A percentile compares a stretch with the other conserved stretches of the same genome.
These are phyloP conservation scores for Phaedon cochleariae DNA, from an alignment of 2,888 invertebrate genomes.

Conservation along the genomic window DNA sequence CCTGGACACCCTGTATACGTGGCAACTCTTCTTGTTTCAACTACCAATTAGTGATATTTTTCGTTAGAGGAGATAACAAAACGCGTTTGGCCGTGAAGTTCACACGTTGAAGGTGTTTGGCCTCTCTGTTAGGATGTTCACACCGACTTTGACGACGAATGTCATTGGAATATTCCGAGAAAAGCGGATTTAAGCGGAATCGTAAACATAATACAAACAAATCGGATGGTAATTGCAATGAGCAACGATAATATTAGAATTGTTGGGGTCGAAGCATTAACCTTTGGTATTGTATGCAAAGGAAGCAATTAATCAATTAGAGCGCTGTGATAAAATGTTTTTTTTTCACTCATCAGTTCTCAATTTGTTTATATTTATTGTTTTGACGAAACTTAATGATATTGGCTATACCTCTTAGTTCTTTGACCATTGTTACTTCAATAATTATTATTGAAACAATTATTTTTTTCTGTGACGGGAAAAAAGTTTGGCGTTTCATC, in stretches of 20 bases:
- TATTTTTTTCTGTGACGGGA: no score
- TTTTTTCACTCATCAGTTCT: not conserved
- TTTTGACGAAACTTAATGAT: not conserved
- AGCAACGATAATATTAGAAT: not conserved
- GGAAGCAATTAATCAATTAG: not conserved
- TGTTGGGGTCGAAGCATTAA: not conserved
- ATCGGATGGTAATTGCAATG: not conserved
- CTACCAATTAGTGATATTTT: no score
- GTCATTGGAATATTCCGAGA: not conserved
- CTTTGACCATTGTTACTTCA: no score
- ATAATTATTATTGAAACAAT: no score
- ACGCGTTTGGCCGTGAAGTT: not conserved
- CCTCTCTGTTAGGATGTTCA: not conserved
- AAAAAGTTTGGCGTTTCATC: no score
- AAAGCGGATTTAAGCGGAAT: slow-evolving; percentile 1
- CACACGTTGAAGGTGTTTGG: not conserved
- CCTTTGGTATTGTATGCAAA: not conserved
- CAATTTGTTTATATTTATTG: not conserved
- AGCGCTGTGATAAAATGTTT: not conserved
- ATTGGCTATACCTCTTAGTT: no score
- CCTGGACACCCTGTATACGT: not conserved
- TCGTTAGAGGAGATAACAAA: not conserved
- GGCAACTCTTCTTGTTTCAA: no score
- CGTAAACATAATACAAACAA: not conserved
- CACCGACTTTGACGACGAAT: not conserved